phyloP scores from a whole-genome alignment of 2,888 invertebrate genomes.

The Meiosimyza decipiens region DNA sequence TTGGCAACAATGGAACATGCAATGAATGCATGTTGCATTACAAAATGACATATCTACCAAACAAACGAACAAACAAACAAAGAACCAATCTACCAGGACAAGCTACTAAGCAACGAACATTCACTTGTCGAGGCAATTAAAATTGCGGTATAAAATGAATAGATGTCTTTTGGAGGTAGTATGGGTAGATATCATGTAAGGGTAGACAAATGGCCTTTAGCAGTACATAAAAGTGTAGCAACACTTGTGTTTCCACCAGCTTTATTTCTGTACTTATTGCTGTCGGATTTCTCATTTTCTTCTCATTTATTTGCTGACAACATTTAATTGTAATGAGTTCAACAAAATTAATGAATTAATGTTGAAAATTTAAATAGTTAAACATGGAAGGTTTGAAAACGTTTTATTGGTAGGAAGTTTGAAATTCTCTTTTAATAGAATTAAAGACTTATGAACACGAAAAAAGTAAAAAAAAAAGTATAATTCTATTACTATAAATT shows the following conservation, averaged over 20 bases:
- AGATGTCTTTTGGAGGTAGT: not conserved
- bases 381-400: not conserved
- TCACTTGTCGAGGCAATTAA: conserved; percentile 30
- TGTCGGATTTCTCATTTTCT: not conserved
- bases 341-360: conserved; percentile 17
- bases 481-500: too few relatives aligned
- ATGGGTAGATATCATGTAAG: not conserved
- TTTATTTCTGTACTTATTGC: too few relatives aligned
- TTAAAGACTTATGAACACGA: too few relatives aligned
- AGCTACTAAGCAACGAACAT: not conserved
- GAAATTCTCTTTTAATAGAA: not conserved
- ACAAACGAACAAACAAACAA: not conserved
- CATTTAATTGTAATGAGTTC: conserved; percentile 18
- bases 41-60: conserved; percentile 7
- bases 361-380: not conserved
- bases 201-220: not conserved
- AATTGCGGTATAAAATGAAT: not conserved
- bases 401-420: too few relatives aligned
- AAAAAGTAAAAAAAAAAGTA: too few relatives aligned
- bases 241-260: too few relatives aligned
- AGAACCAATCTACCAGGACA: not conserved
- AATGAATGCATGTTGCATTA: conserved; percentile 19
- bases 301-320: conserved; percentile 27
- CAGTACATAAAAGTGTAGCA: too few relatives aligned
- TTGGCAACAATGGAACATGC: conserved; percentile 6